These are phyloP conservation scores for Mellivora capensis DNA, from an alignment of 2,113 vertebrate genomes.

Conservation along the genomic window DNA sequence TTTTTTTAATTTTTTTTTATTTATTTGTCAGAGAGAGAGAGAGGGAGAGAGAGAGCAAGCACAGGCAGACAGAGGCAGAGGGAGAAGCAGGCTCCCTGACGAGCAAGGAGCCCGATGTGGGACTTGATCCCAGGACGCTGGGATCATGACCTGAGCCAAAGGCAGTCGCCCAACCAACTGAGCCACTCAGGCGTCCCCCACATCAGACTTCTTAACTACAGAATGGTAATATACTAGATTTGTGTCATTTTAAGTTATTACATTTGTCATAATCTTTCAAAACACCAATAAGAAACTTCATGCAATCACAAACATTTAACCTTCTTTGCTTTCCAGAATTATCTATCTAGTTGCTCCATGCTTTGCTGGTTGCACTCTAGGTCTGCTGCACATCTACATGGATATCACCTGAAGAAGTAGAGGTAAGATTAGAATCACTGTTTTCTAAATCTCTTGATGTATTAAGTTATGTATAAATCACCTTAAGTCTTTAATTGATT, in stretches of 20 bases:
- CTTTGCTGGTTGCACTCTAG: background rate
- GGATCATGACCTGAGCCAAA: too few species aligned
- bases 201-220: background rate
- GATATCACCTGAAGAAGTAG: background rate
- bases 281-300: background rate
- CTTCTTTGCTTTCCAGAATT: background rate
- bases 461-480: background rate
- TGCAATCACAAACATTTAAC: background rate
- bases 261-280: background rate
- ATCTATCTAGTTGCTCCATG: background rate
- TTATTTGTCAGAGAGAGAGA: too few species aligned
- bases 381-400: background rate
- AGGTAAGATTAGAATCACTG: background rate
- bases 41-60: too few species aligned
- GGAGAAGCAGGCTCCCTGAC: too few species aligned
- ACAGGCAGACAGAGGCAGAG: too few species aligned
- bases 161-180: too few species aligned
- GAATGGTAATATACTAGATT: background rate
- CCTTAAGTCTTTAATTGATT: background rate
- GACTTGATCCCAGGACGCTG: too few species aligned
- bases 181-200: too few species aligned
- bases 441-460: background rate
- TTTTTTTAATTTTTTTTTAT: too few species aligned
- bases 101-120: too few species aligned
- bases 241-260: background rate